A percentile compares a stretch with the other conserved stretches of the same genome.
phyloP scores from a whole-genome alignment of 2,797 vertebrate species.

The Brachymystax lenok region DNA sequence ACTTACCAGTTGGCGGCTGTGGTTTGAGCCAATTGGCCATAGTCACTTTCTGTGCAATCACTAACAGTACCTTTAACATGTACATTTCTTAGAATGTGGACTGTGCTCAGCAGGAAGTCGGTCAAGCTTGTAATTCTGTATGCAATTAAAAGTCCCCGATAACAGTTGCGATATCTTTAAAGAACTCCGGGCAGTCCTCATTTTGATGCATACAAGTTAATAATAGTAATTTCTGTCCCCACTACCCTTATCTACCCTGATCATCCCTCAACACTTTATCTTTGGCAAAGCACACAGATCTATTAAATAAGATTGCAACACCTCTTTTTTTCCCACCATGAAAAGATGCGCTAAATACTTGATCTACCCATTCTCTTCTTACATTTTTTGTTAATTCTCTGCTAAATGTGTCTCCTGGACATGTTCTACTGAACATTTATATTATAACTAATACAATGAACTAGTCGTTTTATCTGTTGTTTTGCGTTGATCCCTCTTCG shows the following conservation, averaged over 20 bases:
- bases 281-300: constrained; percentile 6
- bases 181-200: neutral
- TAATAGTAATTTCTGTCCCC: constrained; percentile 3
- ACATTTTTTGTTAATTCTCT: constrained; percentile 5
- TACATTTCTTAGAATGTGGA: constrained; percentile 11
- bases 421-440: constrained; percentile 1
- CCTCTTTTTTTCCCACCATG: neutral
- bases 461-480: neutral
- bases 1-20: no score
- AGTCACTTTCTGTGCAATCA: no score
- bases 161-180: neutral
- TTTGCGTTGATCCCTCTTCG: neutral
- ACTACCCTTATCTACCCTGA: constrained; percentile 11
- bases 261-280: neutral
- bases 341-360: constrained; percentile 6
- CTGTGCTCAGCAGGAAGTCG: constrained; percentile 1
- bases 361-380: constrained; percentile 18
- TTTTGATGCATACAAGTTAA: constrained; percentile 19
- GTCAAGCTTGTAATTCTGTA: constrained; percentile 2
- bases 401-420: constrained; percentile 14
- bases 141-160: constrained; percentile 6
- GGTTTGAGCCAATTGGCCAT: no score
- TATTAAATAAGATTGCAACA: constrained; percentile 5
- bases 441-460: constrained; percentile 19
- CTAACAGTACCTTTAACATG: no score